Evolutionary conservation across 2,113 vertebrate species (phyloP), one percentile per base, ranked within the genome.

Genomic region (Formicarius rufipectus): DNA sequence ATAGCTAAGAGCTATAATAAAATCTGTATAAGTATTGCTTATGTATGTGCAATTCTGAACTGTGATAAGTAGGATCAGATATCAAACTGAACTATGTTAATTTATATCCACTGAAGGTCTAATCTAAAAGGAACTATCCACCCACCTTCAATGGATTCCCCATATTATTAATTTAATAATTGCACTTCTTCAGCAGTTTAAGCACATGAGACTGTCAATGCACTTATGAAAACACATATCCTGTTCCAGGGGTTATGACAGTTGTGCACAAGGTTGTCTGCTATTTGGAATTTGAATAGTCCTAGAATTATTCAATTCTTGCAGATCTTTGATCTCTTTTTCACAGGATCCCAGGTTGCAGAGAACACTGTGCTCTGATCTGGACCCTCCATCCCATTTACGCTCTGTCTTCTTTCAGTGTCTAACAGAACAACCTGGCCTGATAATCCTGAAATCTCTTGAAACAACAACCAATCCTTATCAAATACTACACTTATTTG

Each of bases 21-120:
- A 90, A 88, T 62, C 75, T 80, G 33, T 80, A 13, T 59, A 49
- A 81, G 44, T 86, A 93, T 90, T 94, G 93, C 73, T 90, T 92
- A 72, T 45, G 64, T 3, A 4, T 78, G 53, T 72, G 64, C n/a
- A 75, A 16, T 87, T 94, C 76, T 78, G 76, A 93, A 78, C 35
- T 44, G 56, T 53, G 85, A 24, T 77, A 94, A 86, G 53, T 20
- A 89, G 45, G 49, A 93, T 74, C 85, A 94, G 85, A 64, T 84
- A 88, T 63, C 58, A 87, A 86, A 90, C 35, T 64, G 76, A 92
- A 71, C 40, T 45, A 75, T 39, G 20, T 14, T 80, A 92, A 94
- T 94, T 95, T 89, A 72, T 77, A 92, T 56, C 76, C 58, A 86
- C 37, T 63, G 68, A 89, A 78, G 68, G 73, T 75, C 52, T 89